These are phyloP conservation scores for Salvator merianae DNA, from an alignment of 2,113 vertebrate species.

Conservation along the genomic window DNA sequence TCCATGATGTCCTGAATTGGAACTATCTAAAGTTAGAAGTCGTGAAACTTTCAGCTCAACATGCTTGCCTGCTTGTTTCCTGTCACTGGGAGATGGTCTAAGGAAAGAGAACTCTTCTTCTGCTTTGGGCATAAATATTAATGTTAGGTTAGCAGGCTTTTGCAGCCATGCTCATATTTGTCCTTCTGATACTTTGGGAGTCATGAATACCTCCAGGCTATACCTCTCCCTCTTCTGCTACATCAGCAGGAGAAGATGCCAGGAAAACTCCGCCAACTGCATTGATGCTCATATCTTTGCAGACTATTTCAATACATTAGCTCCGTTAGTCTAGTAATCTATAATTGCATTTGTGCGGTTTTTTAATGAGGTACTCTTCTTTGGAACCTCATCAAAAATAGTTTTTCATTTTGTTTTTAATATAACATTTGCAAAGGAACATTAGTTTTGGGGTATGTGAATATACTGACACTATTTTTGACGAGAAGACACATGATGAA, in stretches of 20 bases:
- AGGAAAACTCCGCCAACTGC: neutral
- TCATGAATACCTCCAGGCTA: neutral
- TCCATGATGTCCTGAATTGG: no score
- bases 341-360: neutral
- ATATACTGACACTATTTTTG: neutral
- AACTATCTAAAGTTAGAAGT: no score
- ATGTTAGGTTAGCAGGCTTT: neutral
- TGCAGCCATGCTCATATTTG: neutral
- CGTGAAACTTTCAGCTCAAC: neutral
- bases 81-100: neutral
- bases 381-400: neutral
- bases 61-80: neutral
- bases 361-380: neutral
- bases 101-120: neutral
- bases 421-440: neutral
- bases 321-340: neutral
- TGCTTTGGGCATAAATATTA: neutral
- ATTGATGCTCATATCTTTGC: neutral
- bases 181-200: neutral
- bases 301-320: neutral
- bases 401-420: neutral
- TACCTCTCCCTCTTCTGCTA: neutral
- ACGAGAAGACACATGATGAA: neutral
- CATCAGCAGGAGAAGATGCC: neutral
- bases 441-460: neutral